Conservation (phyloP, 2,113 vertebrate species). For the Spheniscus mendiculus region DNA sequence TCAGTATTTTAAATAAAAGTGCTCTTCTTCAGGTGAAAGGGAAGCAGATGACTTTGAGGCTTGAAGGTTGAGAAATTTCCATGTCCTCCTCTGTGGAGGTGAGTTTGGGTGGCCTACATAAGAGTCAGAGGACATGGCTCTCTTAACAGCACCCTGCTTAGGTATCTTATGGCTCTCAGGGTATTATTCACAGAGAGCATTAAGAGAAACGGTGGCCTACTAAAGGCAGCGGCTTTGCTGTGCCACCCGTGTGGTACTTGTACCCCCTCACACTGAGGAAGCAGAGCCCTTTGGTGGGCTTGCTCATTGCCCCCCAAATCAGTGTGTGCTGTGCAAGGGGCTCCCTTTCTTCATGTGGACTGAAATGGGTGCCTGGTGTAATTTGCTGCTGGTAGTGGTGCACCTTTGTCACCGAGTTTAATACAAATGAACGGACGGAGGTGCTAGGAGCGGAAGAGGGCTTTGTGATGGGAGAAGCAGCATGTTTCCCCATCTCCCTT, state of each 20-base stretch:
- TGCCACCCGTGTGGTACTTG: accelerated
- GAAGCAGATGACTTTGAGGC: background rate
- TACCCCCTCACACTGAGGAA: background rate
- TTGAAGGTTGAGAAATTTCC: background rate
- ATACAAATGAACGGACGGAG: accelerated
- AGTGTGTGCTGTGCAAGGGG: accelerated
- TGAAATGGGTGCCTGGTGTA: background rate
- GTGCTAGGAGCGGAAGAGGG: background rate
- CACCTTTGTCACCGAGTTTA: background rate
- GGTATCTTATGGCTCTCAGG: background rate
- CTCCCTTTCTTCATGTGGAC: background rate
- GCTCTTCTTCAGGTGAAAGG: background rate
- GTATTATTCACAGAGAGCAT: background rate
- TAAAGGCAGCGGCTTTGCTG: background rate
- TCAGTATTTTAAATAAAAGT: background rate
- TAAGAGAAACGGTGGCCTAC: background rate
- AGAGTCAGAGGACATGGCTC: accelerated
- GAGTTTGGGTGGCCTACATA: background rate
- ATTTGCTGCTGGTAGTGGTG: background rate
- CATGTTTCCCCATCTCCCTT: background rate
- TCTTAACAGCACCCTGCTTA: background rate
- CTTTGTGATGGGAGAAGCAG: background rate
- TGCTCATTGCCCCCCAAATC: background rate
- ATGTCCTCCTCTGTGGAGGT: background rate
- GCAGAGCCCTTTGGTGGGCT: background rate